These are phyloP conservation scores for Hirundo rustica DNA, from an alignment of 2,797 vertebrate species.

Conservation along the genomic window DNA sequence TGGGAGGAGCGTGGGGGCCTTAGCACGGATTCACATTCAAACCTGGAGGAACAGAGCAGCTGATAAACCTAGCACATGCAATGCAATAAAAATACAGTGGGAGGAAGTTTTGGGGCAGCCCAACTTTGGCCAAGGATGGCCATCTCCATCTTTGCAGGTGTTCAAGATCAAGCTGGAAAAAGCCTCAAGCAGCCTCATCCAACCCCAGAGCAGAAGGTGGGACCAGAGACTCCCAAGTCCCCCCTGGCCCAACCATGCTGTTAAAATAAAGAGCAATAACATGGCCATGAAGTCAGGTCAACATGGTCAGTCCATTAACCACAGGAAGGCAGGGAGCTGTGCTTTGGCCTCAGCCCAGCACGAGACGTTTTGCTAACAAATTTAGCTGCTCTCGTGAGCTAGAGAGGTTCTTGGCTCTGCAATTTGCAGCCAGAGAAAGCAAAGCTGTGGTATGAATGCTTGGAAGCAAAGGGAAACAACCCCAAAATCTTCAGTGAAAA, in stretches of 20 bases:
- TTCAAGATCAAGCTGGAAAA: neutral
- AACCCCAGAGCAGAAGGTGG: neutral
- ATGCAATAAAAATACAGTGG: neutral
- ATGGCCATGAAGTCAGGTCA: rapidly evolving
- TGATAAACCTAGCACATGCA: neutral
- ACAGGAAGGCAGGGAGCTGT: neutral
- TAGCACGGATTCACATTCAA: neutral
- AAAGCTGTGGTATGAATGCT: neutral
- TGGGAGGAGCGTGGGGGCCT: neutral
- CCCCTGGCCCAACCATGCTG: neutral
- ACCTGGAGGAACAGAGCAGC: neutral
- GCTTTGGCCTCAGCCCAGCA: neutral
- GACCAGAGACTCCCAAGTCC: neutral
- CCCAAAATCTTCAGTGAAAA: neutral
- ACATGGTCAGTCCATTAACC: rapidly evolving
- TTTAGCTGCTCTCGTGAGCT: neutral
- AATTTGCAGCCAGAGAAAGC: neutral
- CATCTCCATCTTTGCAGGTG: neutral
- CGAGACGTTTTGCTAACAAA: neutral
- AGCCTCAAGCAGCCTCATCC: neutral
- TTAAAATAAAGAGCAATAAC: neutral
- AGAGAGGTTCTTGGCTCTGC: neutral
- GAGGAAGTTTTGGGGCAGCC: neutral
- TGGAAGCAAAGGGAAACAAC: neutral
- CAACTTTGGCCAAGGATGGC: neutral